Evolutionary conservation across 2,797 vertebrate genomes (phyloP).

Genomic region (Buphagus erythrorhynchus): DNA sequence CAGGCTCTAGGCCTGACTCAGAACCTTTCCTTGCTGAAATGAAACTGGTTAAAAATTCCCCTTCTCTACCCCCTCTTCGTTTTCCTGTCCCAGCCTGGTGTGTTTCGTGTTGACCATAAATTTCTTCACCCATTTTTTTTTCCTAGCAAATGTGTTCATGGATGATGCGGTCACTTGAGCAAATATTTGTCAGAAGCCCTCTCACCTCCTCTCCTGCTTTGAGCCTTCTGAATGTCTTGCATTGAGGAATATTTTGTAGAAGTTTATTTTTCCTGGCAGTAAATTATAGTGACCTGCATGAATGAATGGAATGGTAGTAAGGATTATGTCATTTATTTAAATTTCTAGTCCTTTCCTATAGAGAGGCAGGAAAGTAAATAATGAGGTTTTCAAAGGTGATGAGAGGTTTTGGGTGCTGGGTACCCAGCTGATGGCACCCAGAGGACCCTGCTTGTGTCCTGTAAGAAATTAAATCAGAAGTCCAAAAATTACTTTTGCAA

Average conservation of each 20-base stretch:
- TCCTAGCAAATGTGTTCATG: background rate
- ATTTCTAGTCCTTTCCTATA: conserved; percentile 61
- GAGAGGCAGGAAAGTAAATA: conserved; percentile 57
- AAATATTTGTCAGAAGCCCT: conserved; percentile 63
- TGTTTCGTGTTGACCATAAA: background rate
- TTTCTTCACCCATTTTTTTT: background rate
- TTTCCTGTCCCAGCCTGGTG: background rate
- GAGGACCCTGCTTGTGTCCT: background rate
- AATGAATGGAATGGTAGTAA: conserved; percentile 70
- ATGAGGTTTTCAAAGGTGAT: background rate
- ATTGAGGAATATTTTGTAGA: conserved; percentile 56
- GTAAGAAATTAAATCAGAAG: background rate
- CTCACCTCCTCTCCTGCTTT: conserved; percentile 10
- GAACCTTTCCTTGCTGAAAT: background rate
- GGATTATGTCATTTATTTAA: conserved; percentile 70
- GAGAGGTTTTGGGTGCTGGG: background rate
- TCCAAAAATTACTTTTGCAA: background rate
- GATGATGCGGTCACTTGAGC: conserved; percentile 1
- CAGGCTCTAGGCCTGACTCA: background rate
- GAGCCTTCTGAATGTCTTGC: conserved; percentile 48
- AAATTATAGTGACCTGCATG: conserved; percentile 50
- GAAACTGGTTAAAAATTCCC: background rate
- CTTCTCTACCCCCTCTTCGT: background rate
- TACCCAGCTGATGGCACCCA: background rate
- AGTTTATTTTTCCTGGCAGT: conserved; percentile 70